Evolutionary conservation across 1,140 invertebrate genomes (phyloP).

Genomic region (Stegodyphus mimosarum): DNA sequence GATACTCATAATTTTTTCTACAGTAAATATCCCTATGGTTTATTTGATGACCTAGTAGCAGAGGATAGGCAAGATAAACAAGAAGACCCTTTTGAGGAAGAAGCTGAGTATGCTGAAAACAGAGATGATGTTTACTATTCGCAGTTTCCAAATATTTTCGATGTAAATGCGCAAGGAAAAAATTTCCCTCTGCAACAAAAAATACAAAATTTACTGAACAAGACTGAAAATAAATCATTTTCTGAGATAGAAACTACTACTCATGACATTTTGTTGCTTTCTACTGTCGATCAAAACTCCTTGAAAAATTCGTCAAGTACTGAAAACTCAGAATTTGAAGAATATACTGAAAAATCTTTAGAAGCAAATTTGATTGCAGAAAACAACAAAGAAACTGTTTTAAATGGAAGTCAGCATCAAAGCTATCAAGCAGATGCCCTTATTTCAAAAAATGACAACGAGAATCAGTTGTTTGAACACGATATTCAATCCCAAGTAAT

Average conservation of each 20-base stretch:
- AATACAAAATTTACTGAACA: neutral
- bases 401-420: no score
- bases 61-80: conserved; percentile 28
- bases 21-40: conserved; percentile 33
- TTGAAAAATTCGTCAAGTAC: no score
- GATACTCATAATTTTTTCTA: conserved; percentile 24
- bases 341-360: neutral
- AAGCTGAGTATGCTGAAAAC: conserved; percentile 20
- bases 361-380: neutral
- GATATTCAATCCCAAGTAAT: neutral
- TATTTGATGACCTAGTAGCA: conserved; percentile 19
- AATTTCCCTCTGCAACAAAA: conserved; percentile 15
- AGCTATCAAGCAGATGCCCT: no score
- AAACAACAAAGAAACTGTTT: no score
- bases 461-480: neutral
- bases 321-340: neutral
- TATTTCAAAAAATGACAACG: no score
- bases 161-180: conserved; percentile 20
- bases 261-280: no score
- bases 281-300: no score
- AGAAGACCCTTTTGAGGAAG: neutral
- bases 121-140: conserved; percentile 42
- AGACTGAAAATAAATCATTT: no score
- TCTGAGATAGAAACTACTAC: no score
- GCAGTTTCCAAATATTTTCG: conserved; percentile 18